Conservation (phyloP, 2,113 vertebrate genomes). For the Burhinus oedicnemus region DNA sequence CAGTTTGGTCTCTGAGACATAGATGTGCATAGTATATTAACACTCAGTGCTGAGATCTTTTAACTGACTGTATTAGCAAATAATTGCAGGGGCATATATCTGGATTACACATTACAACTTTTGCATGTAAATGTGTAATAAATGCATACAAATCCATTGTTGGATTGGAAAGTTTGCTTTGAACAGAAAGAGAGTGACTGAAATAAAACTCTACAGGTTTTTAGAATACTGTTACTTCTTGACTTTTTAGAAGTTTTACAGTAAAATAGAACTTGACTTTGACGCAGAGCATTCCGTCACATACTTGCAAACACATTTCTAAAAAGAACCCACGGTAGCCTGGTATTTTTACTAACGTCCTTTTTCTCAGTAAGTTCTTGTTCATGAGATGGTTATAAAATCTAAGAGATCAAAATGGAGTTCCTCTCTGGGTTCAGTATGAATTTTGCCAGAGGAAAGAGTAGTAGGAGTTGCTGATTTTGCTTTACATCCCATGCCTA, state of each 20-base stretch:
- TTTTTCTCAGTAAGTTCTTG: not conserved
- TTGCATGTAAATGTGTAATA: not conserved
- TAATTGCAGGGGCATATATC: not conserved
- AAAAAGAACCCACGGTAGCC: not conserved
- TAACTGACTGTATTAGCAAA: not conserved
- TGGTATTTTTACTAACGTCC: not conserved
- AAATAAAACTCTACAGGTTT: not conserved
- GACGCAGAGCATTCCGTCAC: not conserved
- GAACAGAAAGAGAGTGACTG: not conserved
- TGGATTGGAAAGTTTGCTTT: not conserved
- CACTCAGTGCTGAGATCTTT: not conserved
- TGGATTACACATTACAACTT: not conserved
- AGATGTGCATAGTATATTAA: not conserved
- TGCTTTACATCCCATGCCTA: not conserved
- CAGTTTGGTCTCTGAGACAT: not conserved
- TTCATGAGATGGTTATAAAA: not conserved
- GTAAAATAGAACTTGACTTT: not conserved
- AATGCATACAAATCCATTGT: not conserved
- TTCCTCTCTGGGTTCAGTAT: not conserved
- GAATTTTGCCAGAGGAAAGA: not conserved
- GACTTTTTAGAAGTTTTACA: not conserved
- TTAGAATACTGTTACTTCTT: not conserved
- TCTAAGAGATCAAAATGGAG: not conserved
- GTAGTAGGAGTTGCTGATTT: not conserved
- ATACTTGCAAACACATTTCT: not conserved